These are phyloP conservation scores for Archivesica marissinica DNA, from an alignment of 1,140 invertebrate genomes.

Conservation along the genomic window DNA sequence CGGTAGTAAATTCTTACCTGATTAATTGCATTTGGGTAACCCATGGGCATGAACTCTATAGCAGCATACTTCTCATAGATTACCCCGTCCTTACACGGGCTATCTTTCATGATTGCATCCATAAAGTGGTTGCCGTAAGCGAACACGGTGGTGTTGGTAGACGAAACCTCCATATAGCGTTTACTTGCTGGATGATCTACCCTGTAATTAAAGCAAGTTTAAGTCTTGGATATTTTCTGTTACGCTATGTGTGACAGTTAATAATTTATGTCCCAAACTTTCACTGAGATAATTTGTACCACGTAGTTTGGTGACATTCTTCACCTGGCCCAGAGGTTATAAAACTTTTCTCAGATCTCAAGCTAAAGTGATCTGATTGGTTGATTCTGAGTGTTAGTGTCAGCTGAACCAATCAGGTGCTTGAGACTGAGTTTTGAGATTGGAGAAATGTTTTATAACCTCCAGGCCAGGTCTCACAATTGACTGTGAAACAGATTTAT, in stretches of 20 bases:
- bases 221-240: too few relatives aligned
- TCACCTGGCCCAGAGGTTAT: too few relatives aligned
- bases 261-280: too few relatives aligned
- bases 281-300: slow-evolving; percentile 35
- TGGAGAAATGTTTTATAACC: too few relatives aligned
- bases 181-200: slow-evolving; percentile 48
- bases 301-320: slow-evolving; percentile 38
- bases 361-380: too few relatives aligned
- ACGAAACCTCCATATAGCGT: slow-evolving; percentile 38
- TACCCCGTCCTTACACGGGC: slow-evolving; percentile 25
- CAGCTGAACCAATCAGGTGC: too few relatives aligned
- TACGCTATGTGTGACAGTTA: too few relatives aligned
- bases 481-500: slow-evolving; percentile 50
- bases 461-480: slow-evolving; percentile 43
- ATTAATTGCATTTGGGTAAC: slow-evolving; percentile 50
- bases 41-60: slow-evolving; percentile 55
- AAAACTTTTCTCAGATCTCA: too few relatives aligned
- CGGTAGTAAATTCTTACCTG: slow-evolving; percentile 27
- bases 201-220: neutral
- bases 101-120: slow-evolving; percentile 28
- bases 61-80: slow-evolving; percentile 37
- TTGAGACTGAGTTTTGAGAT: too few relatives aligned
- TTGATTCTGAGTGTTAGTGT: too few relatives aligned
- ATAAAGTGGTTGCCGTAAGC: slow-evolving; percentile 57
- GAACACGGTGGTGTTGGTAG: slow-evolving; percentile 52